Evolutionary conservation across 2,113 vertebrate species (phyloP).

Genomic region (Odocoileus virginianus): DNA sequence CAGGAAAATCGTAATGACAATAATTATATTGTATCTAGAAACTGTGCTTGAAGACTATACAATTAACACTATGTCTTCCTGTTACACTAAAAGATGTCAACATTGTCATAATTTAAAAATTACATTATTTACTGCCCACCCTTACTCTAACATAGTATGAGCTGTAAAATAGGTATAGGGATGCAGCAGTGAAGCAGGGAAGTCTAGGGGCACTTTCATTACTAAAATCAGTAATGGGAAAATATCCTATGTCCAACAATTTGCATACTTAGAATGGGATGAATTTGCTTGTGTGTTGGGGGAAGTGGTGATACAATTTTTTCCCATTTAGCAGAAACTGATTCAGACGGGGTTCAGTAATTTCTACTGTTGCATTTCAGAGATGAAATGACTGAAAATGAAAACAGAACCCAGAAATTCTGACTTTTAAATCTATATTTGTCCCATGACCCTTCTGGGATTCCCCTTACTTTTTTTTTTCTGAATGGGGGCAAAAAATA

Average conservation of each 20-base stretch:
- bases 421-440: not conserved
- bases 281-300: not conserved
- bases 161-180: not conserved
- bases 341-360: not conserved
- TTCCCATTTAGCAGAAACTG: not conserved
- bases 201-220: not conserved
- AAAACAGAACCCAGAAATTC: conserved; percentile 39
- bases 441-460: not conserved
- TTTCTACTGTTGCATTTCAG: not conserved
- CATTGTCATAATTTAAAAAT: not conserved
- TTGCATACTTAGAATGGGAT: not conserved
- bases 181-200: not conserved
- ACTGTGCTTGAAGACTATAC: not conserved
- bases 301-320: not conserved
- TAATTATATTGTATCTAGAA: not conserved
- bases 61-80: not conserved
- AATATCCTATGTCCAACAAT: not conserved
- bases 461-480: not conserved
- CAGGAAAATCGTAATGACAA: not conserved
- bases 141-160: not conserved
- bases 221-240: not conserved
- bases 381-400: conserved; percentile 2
- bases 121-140: not conserved
- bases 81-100: not conserved
- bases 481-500: not conserved